These are phyloP conservation scores for Vireo altiloquus DNA, from an alignment of 2,113 vertebrate genomes.

Conservation along the genomic window DNA sequence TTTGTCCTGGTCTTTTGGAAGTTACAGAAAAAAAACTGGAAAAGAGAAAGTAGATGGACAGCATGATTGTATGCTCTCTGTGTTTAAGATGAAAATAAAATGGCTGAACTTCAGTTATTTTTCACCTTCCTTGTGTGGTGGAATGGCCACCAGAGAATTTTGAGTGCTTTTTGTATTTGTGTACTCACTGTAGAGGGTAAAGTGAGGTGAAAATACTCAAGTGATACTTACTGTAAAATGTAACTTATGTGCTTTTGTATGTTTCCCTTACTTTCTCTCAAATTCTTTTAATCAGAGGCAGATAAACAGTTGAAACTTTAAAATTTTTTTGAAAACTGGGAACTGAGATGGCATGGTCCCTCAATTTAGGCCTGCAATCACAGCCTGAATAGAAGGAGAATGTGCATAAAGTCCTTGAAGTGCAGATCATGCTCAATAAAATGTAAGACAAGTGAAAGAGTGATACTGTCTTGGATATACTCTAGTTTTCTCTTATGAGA, in stretches of 20 bases:
- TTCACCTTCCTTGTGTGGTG: not conserved
- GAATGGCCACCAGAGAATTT: not conserved
- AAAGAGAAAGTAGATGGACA: not conserved
- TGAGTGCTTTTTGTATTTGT: not conserved
- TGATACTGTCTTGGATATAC: not conserved
- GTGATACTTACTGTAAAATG: not conserved
- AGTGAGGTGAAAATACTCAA: not conserved
- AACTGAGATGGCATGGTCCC: not conserved
- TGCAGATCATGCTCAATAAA: accelerated
- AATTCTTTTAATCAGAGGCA: not conserved
- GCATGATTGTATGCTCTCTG: accelerated
- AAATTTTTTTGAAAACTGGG: not conserved
- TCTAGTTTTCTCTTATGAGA: not conserved
- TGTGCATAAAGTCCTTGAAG: not conserved
- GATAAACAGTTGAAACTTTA: not conserved
- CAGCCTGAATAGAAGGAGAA: not conserved
- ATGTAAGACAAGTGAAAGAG: not conserved
- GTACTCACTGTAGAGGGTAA: not conserved
- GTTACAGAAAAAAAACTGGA: not conserved
- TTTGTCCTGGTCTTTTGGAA: not conserved
- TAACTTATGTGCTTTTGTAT: not conserved
- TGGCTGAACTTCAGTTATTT: not conserved
- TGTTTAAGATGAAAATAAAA: not conserved
- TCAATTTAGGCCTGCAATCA: not conserved
- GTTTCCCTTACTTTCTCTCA: not conserved